Conservation (phyloP, 2,113 vertebrate species). For the Rhinopomastus cyanomelas region DNA sequence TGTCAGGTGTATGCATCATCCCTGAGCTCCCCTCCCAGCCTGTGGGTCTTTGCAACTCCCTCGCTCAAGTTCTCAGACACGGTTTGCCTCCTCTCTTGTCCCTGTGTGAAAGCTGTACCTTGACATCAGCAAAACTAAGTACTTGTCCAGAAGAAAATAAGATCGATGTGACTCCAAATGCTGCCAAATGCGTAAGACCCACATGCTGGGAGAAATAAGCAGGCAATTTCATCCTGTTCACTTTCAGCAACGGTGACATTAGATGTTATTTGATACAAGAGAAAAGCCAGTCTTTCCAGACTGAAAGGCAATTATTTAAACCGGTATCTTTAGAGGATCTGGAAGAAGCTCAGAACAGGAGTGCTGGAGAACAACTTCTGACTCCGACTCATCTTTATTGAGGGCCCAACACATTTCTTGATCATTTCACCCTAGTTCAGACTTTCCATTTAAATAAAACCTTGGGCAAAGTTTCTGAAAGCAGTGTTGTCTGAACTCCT, state of each 20-base stretch:
- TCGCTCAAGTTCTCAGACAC: not conserved
- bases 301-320: conserved; percentile 37
- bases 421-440: not conserved
- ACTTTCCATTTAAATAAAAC: not conserved
- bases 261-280: conserved; percentile 19
- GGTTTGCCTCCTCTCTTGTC: not conserved
- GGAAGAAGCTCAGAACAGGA: not conserved
- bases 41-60: not conserved
- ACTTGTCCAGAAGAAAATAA: not conserved
- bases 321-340: not conserved
- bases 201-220: not conserved
- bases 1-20: not conserved
- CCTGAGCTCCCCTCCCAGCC: not conserved
- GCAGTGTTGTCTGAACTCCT: rapidly evolving
- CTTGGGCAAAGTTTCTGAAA: not conserved
- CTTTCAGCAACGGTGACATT: conserved; percentile 7
- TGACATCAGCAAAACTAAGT: not conserved
- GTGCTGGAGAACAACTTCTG: not conserved
- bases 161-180: conserved; percentile 32
- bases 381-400: not conserved
- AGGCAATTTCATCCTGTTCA: not conserved
- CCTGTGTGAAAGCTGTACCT: not conserved
- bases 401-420: not conserved
- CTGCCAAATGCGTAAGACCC: conserved; percentile 31
- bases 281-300: conserved; percentile 2